These are phyloP conservation scores for Thunnus albacares DNA, from an alignment of 2,797 vertebrate species.

Conservation along the genomic window DNA sequence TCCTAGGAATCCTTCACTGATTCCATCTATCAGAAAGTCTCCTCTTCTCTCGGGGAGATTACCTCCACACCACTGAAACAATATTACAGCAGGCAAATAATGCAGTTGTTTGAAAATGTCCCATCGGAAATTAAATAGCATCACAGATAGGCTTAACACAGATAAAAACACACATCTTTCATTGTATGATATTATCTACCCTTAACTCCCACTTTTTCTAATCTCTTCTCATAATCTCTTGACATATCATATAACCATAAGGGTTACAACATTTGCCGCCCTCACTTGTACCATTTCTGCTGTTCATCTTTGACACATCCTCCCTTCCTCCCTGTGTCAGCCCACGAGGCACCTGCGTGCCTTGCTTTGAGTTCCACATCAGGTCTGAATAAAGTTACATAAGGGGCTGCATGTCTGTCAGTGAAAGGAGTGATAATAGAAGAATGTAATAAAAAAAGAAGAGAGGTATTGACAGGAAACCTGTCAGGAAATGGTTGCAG, in stretches of 20 bases:
- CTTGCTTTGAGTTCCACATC: conserved; percentile 26
- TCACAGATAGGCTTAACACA: not conserved
- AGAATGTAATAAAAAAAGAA: conserved; percentile 41
- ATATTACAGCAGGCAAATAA: not conserved
- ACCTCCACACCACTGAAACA: not conserved
- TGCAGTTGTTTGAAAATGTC: conserved; percentile 6
- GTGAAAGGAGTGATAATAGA: conserved; percentile 15
- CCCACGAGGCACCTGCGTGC: conserved; percentile 9
- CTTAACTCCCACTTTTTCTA: conserved; percentile 1
- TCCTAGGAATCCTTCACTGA: conserved; percentile 20
- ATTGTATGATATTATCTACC: not conserved
- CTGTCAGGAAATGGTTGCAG: conserved; percentile 51
- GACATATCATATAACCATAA: conserved; percentile 14
- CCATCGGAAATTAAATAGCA: not conserved
- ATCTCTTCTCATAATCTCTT: conserved; percentile 22
- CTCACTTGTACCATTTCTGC: conserved; percentile 14
- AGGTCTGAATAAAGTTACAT: conserved; percentile 33
- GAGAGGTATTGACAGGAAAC: conserved; percentile 55
- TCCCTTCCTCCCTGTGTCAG: conserved; percentile 23
- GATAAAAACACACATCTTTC: not conserved
- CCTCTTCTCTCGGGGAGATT: not conserved
- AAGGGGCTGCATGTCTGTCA: conserved; percentile 34
- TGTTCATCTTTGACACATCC: conserved; percentile 24
- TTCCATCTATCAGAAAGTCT: conserved; percentile 15
- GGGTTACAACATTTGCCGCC: not conserved